Evolutionary conservation across 2,113 vertebrate species (phyloP).

Genomic region (Strix aluco): DNA sequence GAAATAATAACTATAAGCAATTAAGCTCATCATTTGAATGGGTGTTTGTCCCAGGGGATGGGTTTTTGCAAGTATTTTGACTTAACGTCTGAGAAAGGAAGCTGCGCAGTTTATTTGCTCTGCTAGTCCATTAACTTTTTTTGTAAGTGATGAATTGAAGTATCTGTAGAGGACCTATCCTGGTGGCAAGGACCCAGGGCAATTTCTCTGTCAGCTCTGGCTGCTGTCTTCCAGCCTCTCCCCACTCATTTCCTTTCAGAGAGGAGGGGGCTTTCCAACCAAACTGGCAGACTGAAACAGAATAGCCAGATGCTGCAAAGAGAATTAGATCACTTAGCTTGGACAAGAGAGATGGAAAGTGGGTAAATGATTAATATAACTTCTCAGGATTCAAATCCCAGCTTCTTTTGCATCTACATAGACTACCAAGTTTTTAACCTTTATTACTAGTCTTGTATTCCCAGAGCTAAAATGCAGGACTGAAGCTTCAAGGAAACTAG

Average conservation of each 20-base stretch:
- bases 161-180: background rate
- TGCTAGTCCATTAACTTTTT: background rate
- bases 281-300: background rate
- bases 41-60: background rate
- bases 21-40: background rate
- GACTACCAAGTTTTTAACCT: background rate
- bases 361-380: background rate
- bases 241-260: background rate
- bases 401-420: background rate
- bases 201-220: background rate
- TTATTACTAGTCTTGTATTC: background rate
- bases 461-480: background rate
- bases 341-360: background rate
- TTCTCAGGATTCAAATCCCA: background rate
- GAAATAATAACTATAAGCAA: background rate
- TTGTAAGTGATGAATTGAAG: background rate
- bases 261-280: background rate
- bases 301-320: background rate
- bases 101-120: background rate
- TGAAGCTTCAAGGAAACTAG: background rate
- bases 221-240: background rate
- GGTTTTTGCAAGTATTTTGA: background rate
- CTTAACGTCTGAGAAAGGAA: background rate
- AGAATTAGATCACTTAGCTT: background rate
- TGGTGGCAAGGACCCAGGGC: background rate